Base-by-base conservation (phyloP, 2,113 vertebrate species). In the Perca schrenkii region DNA sequence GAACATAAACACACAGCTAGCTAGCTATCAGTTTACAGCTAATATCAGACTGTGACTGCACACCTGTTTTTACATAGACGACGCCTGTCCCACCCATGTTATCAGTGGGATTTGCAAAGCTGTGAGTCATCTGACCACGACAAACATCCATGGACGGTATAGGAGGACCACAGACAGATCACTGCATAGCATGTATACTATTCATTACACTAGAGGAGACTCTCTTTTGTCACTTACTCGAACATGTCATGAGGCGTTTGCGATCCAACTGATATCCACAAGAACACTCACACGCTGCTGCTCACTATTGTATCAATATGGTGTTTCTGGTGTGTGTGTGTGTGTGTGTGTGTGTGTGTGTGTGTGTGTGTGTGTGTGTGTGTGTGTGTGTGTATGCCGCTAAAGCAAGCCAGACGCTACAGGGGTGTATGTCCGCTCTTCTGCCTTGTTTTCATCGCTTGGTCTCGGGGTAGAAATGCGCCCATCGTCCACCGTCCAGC, bases 231-330 rank as follows among this genome's bases (percentile, higher is more conserved):
- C 90, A 95, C 95, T 96, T 92, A 96, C 95, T 96, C 95, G 82
- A 95, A 96, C 95, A 96, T 96, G 85, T 94, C 94, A 94, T 92
- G 90, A 90, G 92, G 89, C 73, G 78, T 85, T 89, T 79, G 53
- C 21, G 68, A 74, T 93, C 85, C 83, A 73, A 57, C 67, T 36
- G 82, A 82, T 62, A 53, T 49, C 61, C 76, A 72, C 67, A 64
- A 54, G 71, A 74, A 76, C 79, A 79, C 58, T 68, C 74, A 65
- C 57, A 66, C 74, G 82, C 54, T 74, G 64, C 53, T 5, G 54
- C 40, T 74, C 25, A 36, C 69, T 54, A 69, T 49, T 25, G 77
- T 68, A 65, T 85, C 61, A 79, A 83, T 87, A 86, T 75, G 69
- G 65, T 53, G 53, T 28, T 70, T 65, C 64, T 68, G 8, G 71